A percentile compares a stretch with the other conserved stretches of the same genome.
phyloP scores from a whole-genome alignment of 2,113 vertebrate species.

The Gymnocephalus cernua region DNA sequence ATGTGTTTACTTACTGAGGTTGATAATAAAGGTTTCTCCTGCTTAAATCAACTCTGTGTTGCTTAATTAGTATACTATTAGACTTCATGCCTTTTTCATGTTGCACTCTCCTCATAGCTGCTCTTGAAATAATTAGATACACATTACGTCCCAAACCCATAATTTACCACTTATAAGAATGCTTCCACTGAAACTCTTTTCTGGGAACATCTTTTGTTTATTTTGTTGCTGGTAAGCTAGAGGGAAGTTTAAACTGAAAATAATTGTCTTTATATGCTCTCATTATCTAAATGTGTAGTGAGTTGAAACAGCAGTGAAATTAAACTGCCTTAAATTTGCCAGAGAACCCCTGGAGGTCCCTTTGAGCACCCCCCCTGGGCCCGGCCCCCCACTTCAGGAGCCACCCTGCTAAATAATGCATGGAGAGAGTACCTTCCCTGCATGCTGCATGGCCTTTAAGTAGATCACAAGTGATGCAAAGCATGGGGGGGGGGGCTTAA shows the following conservation, averaged over 20 bases:
- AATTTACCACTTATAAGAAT: not conserved
- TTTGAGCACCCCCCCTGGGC: conserved; percentile 33
- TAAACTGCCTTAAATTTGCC: conserved; percentile 61
- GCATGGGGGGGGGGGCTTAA: not conserved
- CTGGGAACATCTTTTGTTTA: conserved; percentile 26
- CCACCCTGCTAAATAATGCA: conserved; percentile 56
- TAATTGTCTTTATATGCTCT: conserved; percentile 30
- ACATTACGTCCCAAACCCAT: not conserved
- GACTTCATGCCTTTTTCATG: not conserved
- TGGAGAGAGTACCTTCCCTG: not conserved
- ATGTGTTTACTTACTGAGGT: conserved; percentile 54
- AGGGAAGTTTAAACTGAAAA: conserved; percentile 37
- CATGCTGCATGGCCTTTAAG: conserved; percentile 17
- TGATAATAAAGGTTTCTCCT: conserved; percentile 72
- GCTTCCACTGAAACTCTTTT: conserved; percentile 24
- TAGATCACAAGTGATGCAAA: conserved; percentile 15
- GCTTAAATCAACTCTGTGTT: conserved; percentile 10
- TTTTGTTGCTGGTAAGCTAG: conserved; percentile 35
- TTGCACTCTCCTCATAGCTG: not conserved
- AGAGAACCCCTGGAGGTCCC: conserved; percentile 25
- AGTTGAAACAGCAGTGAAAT: conserved; percentile 44
- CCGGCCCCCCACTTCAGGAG: conserved; percentile 31
- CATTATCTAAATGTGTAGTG: conserved; percentile 42
- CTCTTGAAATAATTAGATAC: not conserved
- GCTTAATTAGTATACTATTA: not conserved